Conservation (phyloP, 2,113 vertebrate genomes). For the Ctenodactylus gundi region DNA sequence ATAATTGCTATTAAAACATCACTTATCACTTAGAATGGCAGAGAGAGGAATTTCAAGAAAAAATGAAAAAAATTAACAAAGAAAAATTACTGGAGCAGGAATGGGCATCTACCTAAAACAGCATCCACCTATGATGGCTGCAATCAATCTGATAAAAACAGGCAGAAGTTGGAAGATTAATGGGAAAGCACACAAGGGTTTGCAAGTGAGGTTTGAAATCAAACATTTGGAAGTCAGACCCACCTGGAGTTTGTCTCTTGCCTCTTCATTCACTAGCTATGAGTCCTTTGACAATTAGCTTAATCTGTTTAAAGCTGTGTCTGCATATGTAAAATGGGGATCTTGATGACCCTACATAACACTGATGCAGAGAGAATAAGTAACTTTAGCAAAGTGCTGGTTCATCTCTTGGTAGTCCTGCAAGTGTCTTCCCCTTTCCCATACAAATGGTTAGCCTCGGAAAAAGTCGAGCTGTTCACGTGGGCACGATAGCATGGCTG, state of each 20-base stretch:
- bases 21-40: neutral
- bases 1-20: neutral
- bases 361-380: neutral
- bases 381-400: neutral
- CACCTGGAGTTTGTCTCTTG: neutral
- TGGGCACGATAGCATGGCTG: neutral
- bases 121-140: neutral
- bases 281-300: neutral
- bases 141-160: neutral
- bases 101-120: neutral
- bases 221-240: neutral
- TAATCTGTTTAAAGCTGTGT: neutral
- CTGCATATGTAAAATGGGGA: neutral
- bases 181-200: neutral
- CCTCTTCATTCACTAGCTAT: neutral
- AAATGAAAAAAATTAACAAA: neutral
- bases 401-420: neutral
- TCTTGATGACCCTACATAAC: neutral
- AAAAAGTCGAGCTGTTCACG: neutral
- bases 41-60: neutral
- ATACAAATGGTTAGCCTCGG: neutral
- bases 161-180: neutral
- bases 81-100: neutral
- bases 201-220: constrained; percentile 4
- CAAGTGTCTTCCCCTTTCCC: neutral